phyloP scores from a whole-genome alignment of 1,140 invertebrate genomes.

The Muscidifurax raptorellus region DNA sequence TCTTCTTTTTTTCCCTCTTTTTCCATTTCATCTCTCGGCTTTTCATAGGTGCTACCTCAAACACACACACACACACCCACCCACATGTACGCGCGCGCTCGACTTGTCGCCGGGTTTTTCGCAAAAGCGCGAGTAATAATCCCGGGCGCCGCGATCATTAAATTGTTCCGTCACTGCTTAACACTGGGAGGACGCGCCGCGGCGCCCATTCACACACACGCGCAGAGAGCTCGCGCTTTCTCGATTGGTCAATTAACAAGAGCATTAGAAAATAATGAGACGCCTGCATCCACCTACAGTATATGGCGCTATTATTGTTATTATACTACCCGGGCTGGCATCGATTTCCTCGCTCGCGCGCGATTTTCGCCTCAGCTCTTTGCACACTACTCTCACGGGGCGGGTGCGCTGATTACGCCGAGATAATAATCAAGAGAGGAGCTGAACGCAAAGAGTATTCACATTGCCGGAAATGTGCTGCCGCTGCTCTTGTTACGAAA shows the following conservation, averaged over 20 bases:
- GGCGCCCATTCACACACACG: slow-evolving; percentile 15
- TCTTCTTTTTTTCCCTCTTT: slow-evolving; percentile 38
- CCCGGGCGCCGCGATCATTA: slow-evolving; percentile 68
- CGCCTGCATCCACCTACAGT: slow-evolving; percentile 5
- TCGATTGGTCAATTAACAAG: slow-evolving; percentile 72
- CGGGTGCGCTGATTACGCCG: too few species aligned
- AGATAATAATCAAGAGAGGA: too few species aligned
- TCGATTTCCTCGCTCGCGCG: too few species aligned
- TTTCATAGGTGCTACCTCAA: not conserved
- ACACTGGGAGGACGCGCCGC: slow-evolving; percentile 51
- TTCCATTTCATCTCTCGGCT: slow-evolving; percentile 23
- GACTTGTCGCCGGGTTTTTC: not conserved
- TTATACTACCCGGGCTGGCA: too few species aligned
- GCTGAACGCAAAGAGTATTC: too few species aligned
- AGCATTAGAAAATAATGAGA: slow-evolving; percentile 74
- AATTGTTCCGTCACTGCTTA: slow-evolving; percentile 73
- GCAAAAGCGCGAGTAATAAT: slow-evolving; percentile 62
- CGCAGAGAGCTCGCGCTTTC: slow-evolving; percentile 65
- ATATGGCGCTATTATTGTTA: not conserved
- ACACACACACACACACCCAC: too few species aligned
- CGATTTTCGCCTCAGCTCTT: too few species aligned
- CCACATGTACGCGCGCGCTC: not conserved
- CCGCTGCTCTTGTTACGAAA: too few species aligned
- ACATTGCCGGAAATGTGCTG: not conserved
- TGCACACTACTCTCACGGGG: too few species aligned